Evolutionary conservation across 1,140 invertebrate species (phyloP), one percentile per base, ranked within the genome.

Genomic region (Papilio dardanus): DNA sequence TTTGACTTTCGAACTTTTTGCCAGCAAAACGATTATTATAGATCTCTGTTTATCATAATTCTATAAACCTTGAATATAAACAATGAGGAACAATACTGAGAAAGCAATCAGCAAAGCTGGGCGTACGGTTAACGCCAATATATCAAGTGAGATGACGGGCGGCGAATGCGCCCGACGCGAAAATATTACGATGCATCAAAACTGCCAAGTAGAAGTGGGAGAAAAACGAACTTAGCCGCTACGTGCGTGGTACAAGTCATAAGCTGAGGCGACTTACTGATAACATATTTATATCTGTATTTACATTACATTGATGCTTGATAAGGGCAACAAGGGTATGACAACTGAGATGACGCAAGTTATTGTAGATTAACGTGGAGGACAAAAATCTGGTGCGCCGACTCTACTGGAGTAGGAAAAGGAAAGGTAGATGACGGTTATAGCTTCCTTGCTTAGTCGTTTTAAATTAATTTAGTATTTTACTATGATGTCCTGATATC

Each of bases 141-240:
- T 91, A 91, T 91, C 88, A 88, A 68, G 81, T 81, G 78, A 86
- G 85, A 86, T 89, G 86, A 86, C 82, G 73, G 79, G 74, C 80
- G 74, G 78, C 75, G 86, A 81, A 84, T 91, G 89, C 83, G 83
- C 80, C 83, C 83, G 87, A 89, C 89, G 82, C 83, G 81, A 91
- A 91, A 91, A 89, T 91, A 91, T 91, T 89, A 81, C 88, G 83
- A 91, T 91, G 89, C 89, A 91, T 91, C 89, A 91, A 88, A 90
- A 90, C 87, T 88, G 88, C 86, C 86, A 86, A 89, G 85, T 76
- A 83, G 81, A 73, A 81, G 80, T 81, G 80, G 82, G 83, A 86
- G 83, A 84, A 84, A 84, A 89, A 86, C 85, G 82, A 85, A 86
- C 84, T 86, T 87, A 50, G 74, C 78, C 69, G 24, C 37, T 67